Evolutionary conservation across 2,797 vertebrate genomes (phyloP).

Genomic region (Chelonia mydas): DNA sequence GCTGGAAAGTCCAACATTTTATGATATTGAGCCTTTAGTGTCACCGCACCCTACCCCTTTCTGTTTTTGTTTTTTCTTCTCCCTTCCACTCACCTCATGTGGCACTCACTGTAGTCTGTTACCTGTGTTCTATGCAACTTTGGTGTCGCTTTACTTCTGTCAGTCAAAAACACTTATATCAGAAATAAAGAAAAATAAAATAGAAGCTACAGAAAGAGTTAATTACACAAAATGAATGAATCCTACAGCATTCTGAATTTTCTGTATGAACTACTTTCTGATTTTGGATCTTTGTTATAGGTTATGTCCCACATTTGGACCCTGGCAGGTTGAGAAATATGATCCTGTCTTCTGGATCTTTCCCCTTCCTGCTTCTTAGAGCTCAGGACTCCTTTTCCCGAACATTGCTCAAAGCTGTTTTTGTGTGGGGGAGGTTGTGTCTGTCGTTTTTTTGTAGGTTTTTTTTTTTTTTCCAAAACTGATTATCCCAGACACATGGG

Average conservation of each 20-base stretch:
- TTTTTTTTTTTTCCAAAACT: background rate
- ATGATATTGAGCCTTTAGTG: background rate
- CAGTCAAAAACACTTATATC: background rate
- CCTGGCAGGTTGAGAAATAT: background rate
- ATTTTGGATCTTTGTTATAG: background rate
- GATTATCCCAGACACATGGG: fast-evolving
- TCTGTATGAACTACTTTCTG: background rate
- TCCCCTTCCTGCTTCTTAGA: background rate
- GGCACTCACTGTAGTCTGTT: background rate
- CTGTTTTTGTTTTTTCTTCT: background rate
- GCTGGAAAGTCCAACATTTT: background rate
- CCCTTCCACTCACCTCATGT: background rate
- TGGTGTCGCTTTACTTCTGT: fast-evolving
- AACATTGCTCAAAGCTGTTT: background rate
- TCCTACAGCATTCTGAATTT: background rate
- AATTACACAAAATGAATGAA: background rate
- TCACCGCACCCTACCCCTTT: fast-evolving
- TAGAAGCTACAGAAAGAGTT: background rate
- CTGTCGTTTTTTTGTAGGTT: too few relatives aligned
- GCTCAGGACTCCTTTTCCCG: background rate
- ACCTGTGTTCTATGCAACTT: background rate
- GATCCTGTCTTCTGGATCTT: background rate
- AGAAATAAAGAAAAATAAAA: fast-evolving
- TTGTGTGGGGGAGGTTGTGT: too few relatives aligned
- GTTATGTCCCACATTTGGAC: background rate